These are phyloP conservation scores for Diacarnus erythraeanus DNA, from an alignment of 37 sponge, comb jelly and placozoan genomes.

Conservation along the genomic window DNA sequence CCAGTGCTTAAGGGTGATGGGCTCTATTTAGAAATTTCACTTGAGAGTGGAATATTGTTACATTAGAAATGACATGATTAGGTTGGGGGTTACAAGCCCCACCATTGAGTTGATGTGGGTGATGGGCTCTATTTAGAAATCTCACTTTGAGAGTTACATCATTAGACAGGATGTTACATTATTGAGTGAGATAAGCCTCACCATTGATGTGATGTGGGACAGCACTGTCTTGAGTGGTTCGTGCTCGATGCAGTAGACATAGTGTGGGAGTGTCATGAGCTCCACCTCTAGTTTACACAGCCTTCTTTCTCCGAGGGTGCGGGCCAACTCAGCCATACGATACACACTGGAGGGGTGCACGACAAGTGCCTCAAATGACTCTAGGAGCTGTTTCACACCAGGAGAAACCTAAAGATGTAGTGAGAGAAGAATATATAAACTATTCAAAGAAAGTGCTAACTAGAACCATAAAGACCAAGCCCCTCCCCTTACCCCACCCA, in stretches of 20 bases:
- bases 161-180: too few species aligned
- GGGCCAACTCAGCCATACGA: background rate
- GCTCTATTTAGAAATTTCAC: background rate
- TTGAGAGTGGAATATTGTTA: background rate
- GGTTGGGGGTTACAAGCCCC: too few species aligned
- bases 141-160: too few species aligned
- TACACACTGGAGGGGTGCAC: background rate
- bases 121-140: background rate
- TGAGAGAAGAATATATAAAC: background rate
- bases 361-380: background rate
- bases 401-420: background rate
- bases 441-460: background rate
- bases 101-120: too few species aligned
- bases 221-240: background rate
- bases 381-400: conserved; percentile 4
- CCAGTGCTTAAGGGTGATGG: background rate
- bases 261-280: background rate
- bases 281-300: conserved; percentile 51
- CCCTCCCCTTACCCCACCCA: too few species aligned
- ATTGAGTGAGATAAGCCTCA: background rate
- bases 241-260: conserved; percentile 8
- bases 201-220: background rate
- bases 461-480: background rate
- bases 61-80: too few species aligned
- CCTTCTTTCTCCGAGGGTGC: conserved; percentile 49